These are phyloP conservation scores for Sericinus montela DNA, from an alignment of 2,888 invertebrate species.

Conservation along the genomic window DNA sequence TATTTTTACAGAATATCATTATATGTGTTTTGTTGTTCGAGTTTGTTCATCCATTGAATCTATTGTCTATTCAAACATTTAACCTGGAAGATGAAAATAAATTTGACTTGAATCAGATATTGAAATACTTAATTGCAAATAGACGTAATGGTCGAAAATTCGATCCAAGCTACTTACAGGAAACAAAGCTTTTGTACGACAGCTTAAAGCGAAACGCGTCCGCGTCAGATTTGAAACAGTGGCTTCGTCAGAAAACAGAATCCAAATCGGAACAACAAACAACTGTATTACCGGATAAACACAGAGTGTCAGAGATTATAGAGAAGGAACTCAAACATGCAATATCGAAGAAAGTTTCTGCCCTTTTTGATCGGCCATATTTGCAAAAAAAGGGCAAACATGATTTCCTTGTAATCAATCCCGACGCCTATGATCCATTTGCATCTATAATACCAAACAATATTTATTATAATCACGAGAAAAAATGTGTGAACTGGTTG, in stretches of 20 bases:
- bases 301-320: constrained; percentile 16
- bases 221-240: not conserved
- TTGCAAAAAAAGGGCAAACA: constrained; percentile 44
- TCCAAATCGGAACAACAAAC: not conserved
- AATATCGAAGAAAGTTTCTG: constrained; percentile 33
- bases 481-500: constrained; percentile 63
- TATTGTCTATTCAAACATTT: not conserved
- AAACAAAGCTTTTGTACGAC: not conserved
- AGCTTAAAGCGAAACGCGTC: constrained; percentile 3
- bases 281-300: not conserved
- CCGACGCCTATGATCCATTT: constrained; percentile 36
- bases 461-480: constrained; percentile 53
- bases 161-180: not conserved
- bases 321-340: constrained; percentile 43
- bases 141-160: not conserved
- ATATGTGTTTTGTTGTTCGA: not conserved
- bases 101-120: not conserved
- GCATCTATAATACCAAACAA: constrained; percentile 58
- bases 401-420: constrained; percentile 52
- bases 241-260: not conserved
- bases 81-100: not conserved
- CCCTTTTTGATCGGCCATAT: constrained; percentile 39
- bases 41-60: not conserved
- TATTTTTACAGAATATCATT: not conserved
- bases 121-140: not conserved